phyloP scores from a whole-genome alignment of 2,888 invertebrate genomes.

The Erebia aethiops region DNA sequence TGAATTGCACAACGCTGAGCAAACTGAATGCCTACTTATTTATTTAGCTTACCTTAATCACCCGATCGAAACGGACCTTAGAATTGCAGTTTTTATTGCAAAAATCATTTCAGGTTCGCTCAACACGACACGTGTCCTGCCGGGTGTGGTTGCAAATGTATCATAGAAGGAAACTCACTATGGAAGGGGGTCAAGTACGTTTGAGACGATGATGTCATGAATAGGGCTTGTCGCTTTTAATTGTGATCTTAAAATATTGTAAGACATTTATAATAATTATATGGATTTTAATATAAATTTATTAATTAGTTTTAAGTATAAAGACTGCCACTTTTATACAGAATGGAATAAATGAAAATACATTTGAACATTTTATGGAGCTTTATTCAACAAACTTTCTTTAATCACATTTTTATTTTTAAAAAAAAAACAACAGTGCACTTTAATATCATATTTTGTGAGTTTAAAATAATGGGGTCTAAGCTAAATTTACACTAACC shows the following conservation, averaged over 20 bases:
- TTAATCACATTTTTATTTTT: constrained; percentile 58
- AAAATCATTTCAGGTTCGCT: constrained; percentile 64
- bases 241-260: constrained; percentile 14
- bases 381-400: constrained; percentile 76
- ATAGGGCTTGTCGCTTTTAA: constrained; percentile 3
- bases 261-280: constrained; percentile 9
- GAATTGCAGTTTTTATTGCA: background rate
- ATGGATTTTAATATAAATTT: constrained; percentile 13
- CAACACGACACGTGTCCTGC: constrained; percentile 91
- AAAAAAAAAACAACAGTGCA: constrained; percentile 63
- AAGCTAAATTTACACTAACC: constrained; percentile 32
- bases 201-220: constrained; percentile 39
- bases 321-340: constrained; percentile 62
- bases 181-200: constrained; percentile 75
- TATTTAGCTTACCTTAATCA: too few species aligned
- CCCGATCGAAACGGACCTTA: too few species aligned
- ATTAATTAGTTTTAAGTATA: constrained; percentile 31
- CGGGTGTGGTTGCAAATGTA: constrained; percentile 96
- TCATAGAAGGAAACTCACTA: constrained; percentile 84
- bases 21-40: too few species aligned
- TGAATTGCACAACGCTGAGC: too few species aligned
- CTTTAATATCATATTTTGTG: constrained; percentile 63
- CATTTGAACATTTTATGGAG: constrained; percentile 51
- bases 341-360: constrained; percentile 54
- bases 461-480: constrained; percentile 28